A percentile compares a stretch with the other conserved stretches of the same genome.
phyloP scores from a whole-genome alignment of 2,113 vertebrate genomes.

The Laticauda colubrina region DNA sequence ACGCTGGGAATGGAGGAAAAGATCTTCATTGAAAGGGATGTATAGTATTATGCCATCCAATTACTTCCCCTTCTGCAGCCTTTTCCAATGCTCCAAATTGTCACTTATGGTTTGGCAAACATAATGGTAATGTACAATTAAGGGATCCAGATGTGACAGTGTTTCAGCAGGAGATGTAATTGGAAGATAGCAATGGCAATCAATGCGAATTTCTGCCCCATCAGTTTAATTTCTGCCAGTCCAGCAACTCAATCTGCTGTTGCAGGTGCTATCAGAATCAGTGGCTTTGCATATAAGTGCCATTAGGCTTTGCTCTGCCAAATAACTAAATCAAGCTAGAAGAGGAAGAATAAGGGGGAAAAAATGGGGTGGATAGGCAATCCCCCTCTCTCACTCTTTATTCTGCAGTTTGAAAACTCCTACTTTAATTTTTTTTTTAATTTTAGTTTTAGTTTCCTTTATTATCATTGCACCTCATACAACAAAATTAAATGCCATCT shows the following conservation, averaged over 20 bases:
- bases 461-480: no score
- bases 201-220: not conserved
- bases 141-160: not conserved
- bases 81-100: not conserved
- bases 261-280: not conserved
- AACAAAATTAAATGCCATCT: no score
- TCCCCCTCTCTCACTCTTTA: not conserved
- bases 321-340: not conserved
- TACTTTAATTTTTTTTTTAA: not conserved
- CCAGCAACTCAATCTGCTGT: not conserved
- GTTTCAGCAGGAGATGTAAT: not conserved
- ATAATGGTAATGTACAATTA: not conserved
- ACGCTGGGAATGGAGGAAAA: not conserved
- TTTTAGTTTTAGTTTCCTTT: no score
- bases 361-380: not conserved
- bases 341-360: not conserved
- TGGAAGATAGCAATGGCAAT: not conserved
- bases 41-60: not conserved
- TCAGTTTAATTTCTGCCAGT: not conserved
- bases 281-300: not conserved
- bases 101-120: constrained; percentile 3
- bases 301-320: not conserved
- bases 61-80: not conserved
- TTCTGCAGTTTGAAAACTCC: not conserved
- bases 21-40: not conserved